Evolutionary conservation across 1,140 invertebrate genomes (phyloP).

Genomic region (Lordiphosa mommai): DNA sequence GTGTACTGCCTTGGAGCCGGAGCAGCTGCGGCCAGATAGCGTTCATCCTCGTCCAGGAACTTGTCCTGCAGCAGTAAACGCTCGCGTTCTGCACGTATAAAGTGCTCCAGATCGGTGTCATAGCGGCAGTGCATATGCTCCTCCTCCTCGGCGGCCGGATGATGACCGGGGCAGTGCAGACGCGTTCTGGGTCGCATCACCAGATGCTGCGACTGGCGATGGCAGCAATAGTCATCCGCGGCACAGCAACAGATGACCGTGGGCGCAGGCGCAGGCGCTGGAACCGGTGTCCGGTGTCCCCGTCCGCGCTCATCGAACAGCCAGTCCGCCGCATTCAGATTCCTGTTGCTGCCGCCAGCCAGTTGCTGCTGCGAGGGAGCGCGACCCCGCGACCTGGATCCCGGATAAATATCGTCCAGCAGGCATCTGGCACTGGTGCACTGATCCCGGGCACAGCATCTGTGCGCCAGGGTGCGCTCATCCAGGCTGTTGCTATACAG

Average conservation of each 20-base stretch:
- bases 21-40: conserved; percentile 48
- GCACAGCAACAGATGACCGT: conserved; percentile 71
- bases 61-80: conserved; percentile 73
- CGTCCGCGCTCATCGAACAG: conserved; percentile 53
- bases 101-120: conserved; percentile 77
- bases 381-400: conserved; percentile 33
- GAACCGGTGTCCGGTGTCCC: conserved; percentile 11
- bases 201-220: conserved; percentile 32
- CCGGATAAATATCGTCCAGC: conserved; percentile 71
- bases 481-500: conserved; percentile 70
- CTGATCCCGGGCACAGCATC: conserved; percentile 69
- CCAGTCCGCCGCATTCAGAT: conserved; percentile 65
- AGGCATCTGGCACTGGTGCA: conserved; percentile 75
- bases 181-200: conserved; percentile 22
- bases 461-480: conserved; percentile 43
- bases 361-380: no score
- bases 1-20: conserved; percentile 20
- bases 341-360: conserved; percentile 66
- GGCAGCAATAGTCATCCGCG: conserved; percentile 74
- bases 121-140: conserved; percentile 77
- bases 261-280: conserved; percentile 24
- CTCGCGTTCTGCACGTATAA: conserved; percentile 72
- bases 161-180: conserved; percentile 63
- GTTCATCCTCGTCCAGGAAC: conserved; percentile 78
- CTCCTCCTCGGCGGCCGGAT: conserved; percentile 74